Percentiles rank a stretch among this genome's conserved stretches.
Evolutionary conservation across 2,888 invertebrate species (phyloP).

Genomic region (Dexiosoma caninum): DNA sequence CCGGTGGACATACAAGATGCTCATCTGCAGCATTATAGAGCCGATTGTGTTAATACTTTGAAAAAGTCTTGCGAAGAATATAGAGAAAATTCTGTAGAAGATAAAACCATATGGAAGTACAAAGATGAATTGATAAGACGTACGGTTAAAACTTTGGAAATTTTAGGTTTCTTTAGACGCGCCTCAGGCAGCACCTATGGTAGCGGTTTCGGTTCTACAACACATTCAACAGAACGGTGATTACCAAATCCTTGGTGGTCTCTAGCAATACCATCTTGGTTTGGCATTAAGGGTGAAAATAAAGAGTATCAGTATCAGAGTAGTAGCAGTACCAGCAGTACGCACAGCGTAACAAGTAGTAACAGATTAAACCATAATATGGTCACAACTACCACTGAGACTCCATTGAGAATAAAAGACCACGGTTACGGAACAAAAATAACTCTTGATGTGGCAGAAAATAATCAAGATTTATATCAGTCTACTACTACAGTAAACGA

Average conservation of each 20-base stretch:
- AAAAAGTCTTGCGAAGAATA: slow-evolving; percentile 91
- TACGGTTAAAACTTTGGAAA: slow-evolving; percentile 84
- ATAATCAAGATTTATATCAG: slow-evolving; percentile 24
- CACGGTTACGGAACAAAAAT: slow-evolving; percentile 13
- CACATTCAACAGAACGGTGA: slow-evolving; percentile 76
- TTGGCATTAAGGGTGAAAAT: slow-evolving; percentile 45
- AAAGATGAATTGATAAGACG: slow-evolving; percentile 86
- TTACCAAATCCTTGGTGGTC: slow-evolving; percentile 71
- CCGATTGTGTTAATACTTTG: slow-evolving; percentile 92
- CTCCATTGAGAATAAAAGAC: background rate
- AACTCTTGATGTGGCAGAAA: background rate
- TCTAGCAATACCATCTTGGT: slow-evolving; percentile 55
- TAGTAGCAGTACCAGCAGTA: slow-evolving; percentile 9
- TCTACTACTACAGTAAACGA: slow-evolving; percentile 34
- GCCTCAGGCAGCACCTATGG: slow-evolving; percentile 58
- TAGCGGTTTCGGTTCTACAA: slow-evolving; percentile 71
- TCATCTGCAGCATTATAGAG: slow-evolving; percentile 95
- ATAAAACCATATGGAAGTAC: slow-evolving; percentile 92
- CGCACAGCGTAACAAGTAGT: slow-evolving; percentile 11
- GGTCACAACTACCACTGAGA: background rate
- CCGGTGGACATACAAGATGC: slow-evolving; percentile 89
- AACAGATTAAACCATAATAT: background rate
- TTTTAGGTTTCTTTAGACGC: slow-evolving; percentile 82
- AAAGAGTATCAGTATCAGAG: slow-evolving; percentile 17
- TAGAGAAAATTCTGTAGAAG: slow-evolving; percentile 88